A percentile compares a stretch with the other conserved stretches of the same genome.
phyloP scores from a whole-genome alignment of 2,797 vertebrate species.

The Vireo griseus region DNA sequence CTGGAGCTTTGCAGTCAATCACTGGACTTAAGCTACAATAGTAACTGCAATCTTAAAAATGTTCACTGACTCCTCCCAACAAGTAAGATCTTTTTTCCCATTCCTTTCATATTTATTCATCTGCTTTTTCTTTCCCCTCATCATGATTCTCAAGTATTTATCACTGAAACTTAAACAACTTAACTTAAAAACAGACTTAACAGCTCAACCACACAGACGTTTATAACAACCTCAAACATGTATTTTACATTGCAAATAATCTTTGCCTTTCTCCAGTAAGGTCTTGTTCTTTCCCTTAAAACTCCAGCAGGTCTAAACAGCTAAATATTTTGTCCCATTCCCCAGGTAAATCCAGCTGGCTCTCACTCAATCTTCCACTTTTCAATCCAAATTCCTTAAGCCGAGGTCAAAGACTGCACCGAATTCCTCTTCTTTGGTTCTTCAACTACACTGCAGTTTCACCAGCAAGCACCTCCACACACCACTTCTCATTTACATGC shows the following conservation, averaged over 20 bases:
- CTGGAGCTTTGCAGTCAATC: background rate
- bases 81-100: background rate
- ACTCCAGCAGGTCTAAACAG: background rate
- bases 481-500: background rate
- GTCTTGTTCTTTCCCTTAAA: background rate
- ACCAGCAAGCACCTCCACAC: background rate
- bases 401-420: background rate
- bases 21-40: background rate
- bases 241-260: background rate
- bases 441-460: background rate
- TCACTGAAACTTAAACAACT: background rate
- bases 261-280: background rate
- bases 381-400: background rate
- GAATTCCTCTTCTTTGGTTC: background rate
- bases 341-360: background rate
- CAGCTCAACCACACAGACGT: background rate
- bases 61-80: background rate
- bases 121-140: background rate
- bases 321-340: background rate
- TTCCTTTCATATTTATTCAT: background rate
- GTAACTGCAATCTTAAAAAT: background rate
- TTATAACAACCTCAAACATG: background rate
- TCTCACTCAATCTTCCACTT: background rate
- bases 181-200: background rate
- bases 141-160: background rate